A percentile compares a stretch with the other conserved stretches of the same genome.
Conservation (phyloP, 2,113 vertebrate genomes). For the Bubalus kerabau region DNA sequence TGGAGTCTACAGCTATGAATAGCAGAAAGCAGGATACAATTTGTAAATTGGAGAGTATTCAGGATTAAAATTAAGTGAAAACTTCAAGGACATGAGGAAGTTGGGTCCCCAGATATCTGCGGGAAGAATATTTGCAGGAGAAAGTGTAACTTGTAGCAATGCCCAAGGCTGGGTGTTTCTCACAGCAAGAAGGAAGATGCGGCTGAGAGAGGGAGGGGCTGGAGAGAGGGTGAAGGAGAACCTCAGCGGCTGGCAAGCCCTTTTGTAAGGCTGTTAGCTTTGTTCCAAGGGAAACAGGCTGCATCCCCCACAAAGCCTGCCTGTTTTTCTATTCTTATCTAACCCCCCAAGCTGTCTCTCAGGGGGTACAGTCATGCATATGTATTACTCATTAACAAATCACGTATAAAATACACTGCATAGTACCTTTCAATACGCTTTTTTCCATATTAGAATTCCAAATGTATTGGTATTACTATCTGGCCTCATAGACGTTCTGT, state of each 20-base stretch:
- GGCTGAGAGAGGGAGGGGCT: neutral
- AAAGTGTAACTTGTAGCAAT: neutral
- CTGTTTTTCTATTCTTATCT: neutral
- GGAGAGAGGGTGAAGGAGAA: neutral
- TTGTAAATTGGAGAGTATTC: neutral
- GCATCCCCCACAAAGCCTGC: neutral
- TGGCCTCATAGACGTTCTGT: neutral
- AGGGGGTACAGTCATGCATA: neutral
- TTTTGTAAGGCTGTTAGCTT: neutral
- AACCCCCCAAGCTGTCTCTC: neutral
- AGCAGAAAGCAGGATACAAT: neutral
- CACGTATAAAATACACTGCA: neutral
- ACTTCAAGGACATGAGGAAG: neutral
- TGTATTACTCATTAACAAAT: neutral
- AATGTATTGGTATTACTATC: neutral
- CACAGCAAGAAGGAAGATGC: neutral
- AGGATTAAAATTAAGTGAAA: neutral
- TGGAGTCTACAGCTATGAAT: neutral
- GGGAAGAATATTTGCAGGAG: neutral
- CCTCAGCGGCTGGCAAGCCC: no score
- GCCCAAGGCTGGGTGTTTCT: rapidly evolving
- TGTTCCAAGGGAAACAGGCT: neutral
- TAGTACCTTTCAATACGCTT: neutral
- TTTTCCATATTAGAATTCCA: neutral
- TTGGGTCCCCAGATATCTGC: neutral